Evolutionary conservation across 2,888 invertebrate genomes (phyloP).

Genomic region (Strigamia maritima): DNA sequence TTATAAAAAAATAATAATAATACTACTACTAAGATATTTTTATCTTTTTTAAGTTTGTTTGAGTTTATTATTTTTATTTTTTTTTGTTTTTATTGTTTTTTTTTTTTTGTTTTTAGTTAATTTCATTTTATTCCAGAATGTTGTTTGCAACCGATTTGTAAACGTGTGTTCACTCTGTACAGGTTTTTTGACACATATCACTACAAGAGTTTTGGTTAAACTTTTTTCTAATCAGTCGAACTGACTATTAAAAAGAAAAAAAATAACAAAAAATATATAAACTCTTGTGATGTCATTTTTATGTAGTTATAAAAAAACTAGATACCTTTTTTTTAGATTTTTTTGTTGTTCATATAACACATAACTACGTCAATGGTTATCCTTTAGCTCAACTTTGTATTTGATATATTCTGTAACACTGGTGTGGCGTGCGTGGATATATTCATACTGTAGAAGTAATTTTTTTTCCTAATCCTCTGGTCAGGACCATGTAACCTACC

Average conservation of each 20-base stretch:
- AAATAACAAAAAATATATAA: neutral
- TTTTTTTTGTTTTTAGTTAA: neutral
- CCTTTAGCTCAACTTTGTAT: slow-evolving; percentile 39
- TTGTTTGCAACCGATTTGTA: slow-evolving; percentile 38
- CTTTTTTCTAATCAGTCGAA: slow-evolving; percentile 31
- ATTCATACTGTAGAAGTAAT: slow-evolving; percentile 29
- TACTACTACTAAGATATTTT: too few relatives aligned
- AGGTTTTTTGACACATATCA: slow-evolving; percentile 39
- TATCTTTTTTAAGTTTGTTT: too few relatives aligned
- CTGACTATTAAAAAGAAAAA: slow-evolving; percentile 36
- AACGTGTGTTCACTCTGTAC: slow-evolving; percentile 38
- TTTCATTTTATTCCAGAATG: slow-evolving; percentile 38
- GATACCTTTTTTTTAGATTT: neutral
- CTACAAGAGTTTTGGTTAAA: slow-evolving; percentile 35
- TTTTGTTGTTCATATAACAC: slow-evolving; percentile 26
- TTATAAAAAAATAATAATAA: neutral
- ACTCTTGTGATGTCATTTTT: slow-evolving; percentile 33
- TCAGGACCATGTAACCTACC: slow-evolving; percentile 40
- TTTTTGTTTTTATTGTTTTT: slow-evolving; percentile 6
- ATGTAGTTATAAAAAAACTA: slow-evolving; percentile 18
- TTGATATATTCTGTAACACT: slow-evolving; percentile 17
- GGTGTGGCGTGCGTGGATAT: slow-evolving; percentile 13
- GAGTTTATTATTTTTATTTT: neutral
- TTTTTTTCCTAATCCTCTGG: slow-evolving; percentile 36
- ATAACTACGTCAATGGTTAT: slow-evolving; percentile 33